Evolutionary conservation across 2,113 vertebrate genomes (phyloP).

Genomic region (Eulemur macaco): DNA sequence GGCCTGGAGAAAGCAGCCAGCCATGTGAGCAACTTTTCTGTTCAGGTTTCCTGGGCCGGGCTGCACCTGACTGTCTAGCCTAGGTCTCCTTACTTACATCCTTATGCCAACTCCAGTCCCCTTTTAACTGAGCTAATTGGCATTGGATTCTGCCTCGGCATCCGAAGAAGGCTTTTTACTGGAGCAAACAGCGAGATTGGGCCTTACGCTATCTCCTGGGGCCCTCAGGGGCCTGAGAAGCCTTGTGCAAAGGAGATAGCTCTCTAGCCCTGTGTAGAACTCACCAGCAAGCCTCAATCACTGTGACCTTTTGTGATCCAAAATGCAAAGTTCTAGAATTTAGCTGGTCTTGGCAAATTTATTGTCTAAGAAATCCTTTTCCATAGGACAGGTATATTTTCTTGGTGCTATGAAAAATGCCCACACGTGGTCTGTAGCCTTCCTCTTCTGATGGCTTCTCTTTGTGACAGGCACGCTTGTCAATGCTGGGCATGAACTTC

Average conservation of each 20-base stretch:
- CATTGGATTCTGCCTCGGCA: neutral
- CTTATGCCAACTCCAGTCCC: rapidly evolving
- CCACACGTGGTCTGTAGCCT: neutral
- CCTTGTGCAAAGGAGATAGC: neutral
- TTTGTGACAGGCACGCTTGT: neutral
- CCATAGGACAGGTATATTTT: neutral
- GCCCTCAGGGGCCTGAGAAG: neutral
- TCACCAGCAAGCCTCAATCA: neutral
- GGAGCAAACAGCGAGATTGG: neutral
- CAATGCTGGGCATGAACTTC: neutral
- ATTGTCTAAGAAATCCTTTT: neutral
- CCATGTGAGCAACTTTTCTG: rapidly evolving
- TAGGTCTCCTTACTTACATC: neutral
- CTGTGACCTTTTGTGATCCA: neutral
- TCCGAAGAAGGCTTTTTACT: neutral
- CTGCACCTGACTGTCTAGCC: neutral
- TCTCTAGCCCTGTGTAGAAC: neutral
- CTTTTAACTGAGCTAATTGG: neutral
- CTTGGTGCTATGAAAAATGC: neutral
- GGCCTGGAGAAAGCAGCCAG: neutral
- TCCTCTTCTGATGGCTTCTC: neutral
- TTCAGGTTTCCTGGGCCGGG: neutral
- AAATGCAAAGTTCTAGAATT: neutral
- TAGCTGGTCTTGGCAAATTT: neutral
- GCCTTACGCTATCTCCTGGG: neutral